Percentiles rank a stretch among this genome's conserved stretches.
Conservation (phyloP, 2,113 vertebrate genomes). For the Paradisaea rubra region DNA sequence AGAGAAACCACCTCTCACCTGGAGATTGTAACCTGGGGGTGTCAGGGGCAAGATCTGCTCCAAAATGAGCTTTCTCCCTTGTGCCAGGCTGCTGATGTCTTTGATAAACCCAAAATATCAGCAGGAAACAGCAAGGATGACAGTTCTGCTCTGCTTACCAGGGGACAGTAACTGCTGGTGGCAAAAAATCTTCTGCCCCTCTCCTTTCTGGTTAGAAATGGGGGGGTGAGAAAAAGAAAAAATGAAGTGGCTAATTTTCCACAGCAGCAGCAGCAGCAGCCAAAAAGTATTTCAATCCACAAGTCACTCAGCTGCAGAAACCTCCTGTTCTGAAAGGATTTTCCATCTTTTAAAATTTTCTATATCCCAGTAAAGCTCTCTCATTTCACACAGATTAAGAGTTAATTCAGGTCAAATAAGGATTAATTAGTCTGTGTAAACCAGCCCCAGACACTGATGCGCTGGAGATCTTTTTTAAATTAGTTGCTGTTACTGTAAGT, state of each 20-base stretch:
- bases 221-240: background rate
- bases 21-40: background rate
- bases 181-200: background rate
- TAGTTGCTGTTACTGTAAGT: constrained; percentile 57
- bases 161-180: background rate
- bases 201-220: background rate
- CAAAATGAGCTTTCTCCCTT: background rate
- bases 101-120: background rate
- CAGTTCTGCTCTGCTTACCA: background rate
- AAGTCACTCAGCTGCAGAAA: constrained; percentile 4
- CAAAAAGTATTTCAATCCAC: constrained; percentile 24
- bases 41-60: background rate
- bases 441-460: constrained; percentile 52
- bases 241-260: background rate
- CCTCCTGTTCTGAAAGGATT: background rate
- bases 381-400: constrained; percentile 67
- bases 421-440: constrained; percentile 71
- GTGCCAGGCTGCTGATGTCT: background rate
- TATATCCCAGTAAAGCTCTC: constrained; percentile 43
- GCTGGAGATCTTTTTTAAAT: constrained; percentile 60
- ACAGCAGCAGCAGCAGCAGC: background rate
- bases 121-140: fast-evolving
- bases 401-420: constrained; percentile 71
- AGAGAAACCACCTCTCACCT: background rate
- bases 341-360: constrained; percentile 25